Evolutionary conservation across 2,888 invertebrate species (phyloP).

Genomic region (Drepanosiphum platanoidis): DNA sequence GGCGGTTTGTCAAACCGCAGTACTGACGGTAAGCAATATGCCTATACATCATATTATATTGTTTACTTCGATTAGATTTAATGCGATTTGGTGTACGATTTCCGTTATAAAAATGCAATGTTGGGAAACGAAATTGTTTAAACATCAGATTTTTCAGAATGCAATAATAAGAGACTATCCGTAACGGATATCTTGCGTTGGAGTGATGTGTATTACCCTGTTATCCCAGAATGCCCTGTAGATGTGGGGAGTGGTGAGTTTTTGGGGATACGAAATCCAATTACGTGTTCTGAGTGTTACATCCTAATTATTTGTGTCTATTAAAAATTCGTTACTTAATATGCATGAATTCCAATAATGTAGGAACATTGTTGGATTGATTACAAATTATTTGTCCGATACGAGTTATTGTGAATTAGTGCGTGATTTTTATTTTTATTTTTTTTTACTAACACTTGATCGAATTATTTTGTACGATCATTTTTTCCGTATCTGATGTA

Average conservation of each 20-base stretch:
- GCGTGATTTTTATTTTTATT: not conserved
- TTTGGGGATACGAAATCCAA: conserved; percentile 45
- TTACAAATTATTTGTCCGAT: not conserved
- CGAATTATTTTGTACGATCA: not conserved
- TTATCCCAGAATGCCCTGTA: conserved; percentile 56
- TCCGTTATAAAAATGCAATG: not conserved
- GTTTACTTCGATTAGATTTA: not conserved
- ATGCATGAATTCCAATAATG: conserved; percentile 19
- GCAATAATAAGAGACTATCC: conserved; percentile 51
- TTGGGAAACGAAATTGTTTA: conserved; percentile 34
- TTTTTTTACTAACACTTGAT: not conserved
- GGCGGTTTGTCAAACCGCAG: conserved; percentile 70
- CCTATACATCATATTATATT: not conserved
- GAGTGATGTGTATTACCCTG: conserved; percentile 55
- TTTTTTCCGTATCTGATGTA: not conserved
- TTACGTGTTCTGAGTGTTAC: conserved; percentile 17
- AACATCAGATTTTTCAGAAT: conserved; percentile 57
- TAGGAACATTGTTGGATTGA: not conserved
- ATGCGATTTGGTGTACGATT: not conserved
- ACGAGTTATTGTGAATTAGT: not conserved
- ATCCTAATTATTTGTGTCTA: conserved; percentile 12
- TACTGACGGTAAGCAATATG: conserved; percentile 65
- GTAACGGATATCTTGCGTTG: conserved; percentile 38
- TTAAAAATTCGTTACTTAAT: not conserved
- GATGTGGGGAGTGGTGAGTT: conserved; percentile 53